Evolutionary conservation across 2,113 vertebrate species (phyloP), one percentile per base, ranked within the genome.

Genomic region (Probosciger aterrimus): DNA sequence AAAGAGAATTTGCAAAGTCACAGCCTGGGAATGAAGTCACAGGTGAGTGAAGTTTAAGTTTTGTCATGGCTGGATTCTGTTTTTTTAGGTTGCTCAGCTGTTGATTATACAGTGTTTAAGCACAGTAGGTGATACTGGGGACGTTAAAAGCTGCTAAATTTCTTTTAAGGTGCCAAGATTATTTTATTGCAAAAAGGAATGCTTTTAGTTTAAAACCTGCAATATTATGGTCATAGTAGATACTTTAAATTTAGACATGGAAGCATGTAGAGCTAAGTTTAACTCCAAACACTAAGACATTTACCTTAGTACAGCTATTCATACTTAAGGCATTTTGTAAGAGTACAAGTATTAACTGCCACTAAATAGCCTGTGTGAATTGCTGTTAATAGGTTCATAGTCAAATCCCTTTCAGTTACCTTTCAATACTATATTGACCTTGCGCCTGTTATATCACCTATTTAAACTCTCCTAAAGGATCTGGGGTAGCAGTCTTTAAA

Each of bases 1-100:
- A 37, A 67, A 79, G 67, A 83, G 80, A 71, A 82, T 81, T 88
- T 94, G 73, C 80, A 89, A 95, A 97, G 92, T 91, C 92, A 85
- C 37, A 89, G 59, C 31, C 59, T 77, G 53, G 31, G 46, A 77
- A 86, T 62, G 82, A 88, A 97, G 93, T 86, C 73, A 74, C 25
- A 75, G 46, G 53, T 92, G 75, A 33, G 15, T 59, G 67, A 96
- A 78, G 37, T 88, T 90, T 84, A 68, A 73, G 33, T 86, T 86
- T 92, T 44, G 70, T 14, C 28, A 8, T 62, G 41, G 14, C 41
- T 86, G 57, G 27, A n/a, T 70, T 92, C 82, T 52, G 23, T 6
- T 71, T 47, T 89, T 92, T 83, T 81, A 12, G 18, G 44, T 75
- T 84, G 44, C 4, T 84, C 22, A 49, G 24, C 28, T 65, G 44